Base-by-base conservation (phyloP, 2,888 invertebrate genomes). In the Automeris io region DNA sequence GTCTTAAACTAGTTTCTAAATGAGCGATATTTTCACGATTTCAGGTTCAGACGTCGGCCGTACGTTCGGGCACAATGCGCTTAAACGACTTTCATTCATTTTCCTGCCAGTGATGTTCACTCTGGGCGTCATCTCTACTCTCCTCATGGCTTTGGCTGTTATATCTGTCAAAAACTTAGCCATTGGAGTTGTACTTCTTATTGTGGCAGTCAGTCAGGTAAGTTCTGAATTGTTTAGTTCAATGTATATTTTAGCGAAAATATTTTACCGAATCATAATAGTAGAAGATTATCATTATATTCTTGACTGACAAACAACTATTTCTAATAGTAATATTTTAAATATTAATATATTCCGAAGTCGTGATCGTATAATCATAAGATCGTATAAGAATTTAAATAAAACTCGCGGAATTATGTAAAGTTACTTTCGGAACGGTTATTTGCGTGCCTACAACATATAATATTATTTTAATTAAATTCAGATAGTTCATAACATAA, bases 41-140 rank as follows among this genome's bases (percentile, higher is more conserved):
- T 16, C 65, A 79, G 79, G 76, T 45, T 24, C 64, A 53, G 58
- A 57, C 77, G 87, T 87, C 80, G 89, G 91, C 54, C 89, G 93
- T 51, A 93, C 93, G 42, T 90, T 93, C 52, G 92, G 92, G 18
- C 92, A 92, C 68, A 91, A 91, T 64, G 90, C 91, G 8, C 71
- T 92, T 48, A 92, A 92, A 57, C 85, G 92, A 18, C 87, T 93
- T 35, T 91, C 91, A 43, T 90, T 93, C 62, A 90, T 92, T 23
- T 80, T 93, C 52, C 88, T 93, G 29, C 92, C 92, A 0, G 91
- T 92, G 40, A 92, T 93, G 85, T 93, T 92, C 80, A 92, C 93
- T 39, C 69, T 93, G 54, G 93, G 93, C 12, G 91, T 93, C 35
- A 92, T 92, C 40, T 92, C 93, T 35, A 93, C 93, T 0, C 77